Base-by-base conservation (phyloP, 2,888 invertebrate species). In the Sturmia bella region DNA sequence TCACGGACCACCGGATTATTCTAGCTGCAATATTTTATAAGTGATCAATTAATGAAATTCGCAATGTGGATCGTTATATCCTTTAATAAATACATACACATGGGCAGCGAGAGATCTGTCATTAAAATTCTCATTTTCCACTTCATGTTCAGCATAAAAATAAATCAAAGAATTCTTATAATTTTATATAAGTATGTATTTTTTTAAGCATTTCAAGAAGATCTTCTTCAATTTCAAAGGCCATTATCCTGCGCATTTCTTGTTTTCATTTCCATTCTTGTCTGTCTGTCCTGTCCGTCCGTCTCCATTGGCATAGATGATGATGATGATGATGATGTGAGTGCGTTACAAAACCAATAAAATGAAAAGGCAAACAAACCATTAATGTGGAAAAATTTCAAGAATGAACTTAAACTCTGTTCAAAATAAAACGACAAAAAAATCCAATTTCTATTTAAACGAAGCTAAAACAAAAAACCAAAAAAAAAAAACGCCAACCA, bases 201-300 rank as follows among this genome's bases (percentile, higher is more conserved):
- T 21, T 57, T 37, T 52, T 21, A 66, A 69, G 64, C 32, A 68
- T 54, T 54, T 59, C 56, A 70, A 78, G 59, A 74, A n/a, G n/a
- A n/a, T n/a, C n/a, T n/a, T 74, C 70, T 74, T 74, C 52, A 69
- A 74, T 82, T 82, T 59, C 52, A 78, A 78, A 82, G 70, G 66
- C 66, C 78, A 82, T 78, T 82, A 82, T 82, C 74, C 78, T 75
- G 48, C 37, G 21, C 27, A 17, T 50, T 12, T 61, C 43, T 70
- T 13, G 17, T 59, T 48, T 76, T 43, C 12, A 43, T 56, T 17
- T 24, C 24, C 43, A 45, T 45, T 54, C 50, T 13, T 66, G 39
- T 56, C 56, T 32, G 48, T 43, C 32, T 27, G 1, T 27, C 41
- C 37, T 43, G 43, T 56, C 12, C 57, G 37, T 54, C 52, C 24